These are phyloP conservation scores for Chaetogeoica ovagalla DNA, from an alignment of 2,888 invertebrate genomes.

Conservation along the genomic window DNA sequence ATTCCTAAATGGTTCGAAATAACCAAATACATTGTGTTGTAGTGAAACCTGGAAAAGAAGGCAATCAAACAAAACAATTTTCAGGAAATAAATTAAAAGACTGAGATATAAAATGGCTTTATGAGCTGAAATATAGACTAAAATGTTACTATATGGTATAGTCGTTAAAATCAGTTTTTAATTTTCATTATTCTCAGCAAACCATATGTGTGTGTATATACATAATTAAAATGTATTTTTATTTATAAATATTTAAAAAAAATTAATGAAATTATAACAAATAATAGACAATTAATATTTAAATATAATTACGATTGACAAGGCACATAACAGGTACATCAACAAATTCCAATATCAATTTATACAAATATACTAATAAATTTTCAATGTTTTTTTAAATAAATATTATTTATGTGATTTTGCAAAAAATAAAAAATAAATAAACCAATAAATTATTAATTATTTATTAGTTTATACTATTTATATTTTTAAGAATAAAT, in stretches of 20 bases:
- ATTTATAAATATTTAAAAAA: conserved; percentile 1
- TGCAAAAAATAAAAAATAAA: neutral
- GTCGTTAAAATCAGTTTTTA: no score
- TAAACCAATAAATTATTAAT: neutral
- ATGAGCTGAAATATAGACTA: no score
- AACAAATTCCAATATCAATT: neutral
- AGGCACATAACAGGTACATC: conserved; percentile 7
- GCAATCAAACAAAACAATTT: no score
- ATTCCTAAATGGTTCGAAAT: no score
- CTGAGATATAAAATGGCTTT: no score
- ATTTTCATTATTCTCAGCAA: no score
- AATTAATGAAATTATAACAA: neutral
- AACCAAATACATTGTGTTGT: no score
- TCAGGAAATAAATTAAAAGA: no score
- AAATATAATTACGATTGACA: neutral
- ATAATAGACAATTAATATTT: neutral
- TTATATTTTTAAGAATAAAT: neutral
- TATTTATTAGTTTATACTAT: neutral
- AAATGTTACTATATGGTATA: no score
- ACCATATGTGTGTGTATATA: no score
- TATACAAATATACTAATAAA: neutral
- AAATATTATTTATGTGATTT: neutral
- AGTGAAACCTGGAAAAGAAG: no score
- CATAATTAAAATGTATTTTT: neutral
- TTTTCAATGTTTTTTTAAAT: neutral